These are phyloP conservation scores for Philotrypesis tridentata DNA, from an alignment of 1,140 invertebrate genomes.

Conservation along the genomic window DNA sequence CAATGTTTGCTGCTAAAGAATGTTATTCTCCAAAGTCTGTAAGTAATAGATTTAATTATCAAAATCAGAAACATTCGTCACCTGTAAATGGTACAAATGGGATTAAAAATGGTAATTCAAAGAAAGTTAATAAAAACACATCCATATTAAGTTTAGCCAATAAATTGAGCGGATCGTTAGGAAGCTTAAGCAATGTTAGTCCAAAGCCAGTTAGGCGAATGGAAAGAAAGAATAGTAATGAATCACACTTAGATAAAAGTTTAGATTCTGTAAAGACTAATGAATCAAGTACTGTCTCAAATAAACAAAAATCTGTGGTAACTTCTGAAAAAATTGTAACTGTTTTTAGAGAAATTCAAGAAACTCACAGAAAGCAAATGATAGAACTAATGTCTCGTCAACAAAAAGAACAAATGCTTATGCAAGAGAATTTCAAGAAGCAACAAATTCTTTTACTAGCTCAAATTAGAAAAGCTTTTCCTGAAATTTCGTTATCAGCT, in stretches of 20 bases:
- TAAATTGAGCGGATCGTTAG: slow-evolving; percentile 57
- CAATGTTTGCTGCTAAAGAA: slow-evolving; percentile 57
- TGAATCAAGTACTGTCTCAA: not conserved
- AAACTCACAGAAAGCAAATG: slow-evolving; percentile 77
- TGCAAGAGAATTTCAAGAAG: slow-evolving; percentile 77
- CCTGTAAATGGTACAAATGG: slow-evolving; percentile 50
- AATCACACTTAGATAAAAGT: slow-evolving; percentile 62
- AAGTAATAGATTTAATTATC: slow-evolving; percentile 37
- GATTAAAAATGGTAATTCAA: slow-evolving; percentile 42
- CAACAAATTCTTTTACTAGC: slow-evolving; percentile 76
- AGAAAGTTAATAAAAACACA: slow-evolving; percentile 47
- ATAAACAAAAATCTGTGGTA: slow-evolving; percentile 54
- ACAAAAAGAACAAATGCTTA: slow-evolving; percentile 74
- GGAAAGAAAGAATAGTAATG: slow-evolving; percentile 61
- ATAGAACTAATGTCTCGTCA: slow-evolving; percentile 75
- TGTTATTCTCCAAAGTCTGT: slow-evolving; percentile 28
- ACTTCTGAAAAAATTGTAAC: slow-evolving; percentile 67
- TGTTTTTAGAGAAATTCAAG: slow-evolving; percentile 76
- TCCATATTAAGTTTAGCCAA: slow-evolving; percentile 54
- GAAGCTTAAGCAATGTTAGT: slow-evolving; percentile 47
- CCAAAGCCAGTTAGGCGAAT: slow-evolving; percentile 16
- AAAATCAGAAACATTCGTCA: slow-evolving; percentile 40
- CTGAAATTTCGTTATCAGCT: slow-evolving; percentile 55
- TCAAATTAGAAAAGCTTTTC: slow-evolving; percentile 74
- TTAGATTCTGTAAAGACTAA: slow-evolving; percentile 40